These are phyloP conservation scores for Anolis carolinensis DNA, from an alignment of 2,113 vertebrate genomes.

Conservation along the genomic window DNA sequence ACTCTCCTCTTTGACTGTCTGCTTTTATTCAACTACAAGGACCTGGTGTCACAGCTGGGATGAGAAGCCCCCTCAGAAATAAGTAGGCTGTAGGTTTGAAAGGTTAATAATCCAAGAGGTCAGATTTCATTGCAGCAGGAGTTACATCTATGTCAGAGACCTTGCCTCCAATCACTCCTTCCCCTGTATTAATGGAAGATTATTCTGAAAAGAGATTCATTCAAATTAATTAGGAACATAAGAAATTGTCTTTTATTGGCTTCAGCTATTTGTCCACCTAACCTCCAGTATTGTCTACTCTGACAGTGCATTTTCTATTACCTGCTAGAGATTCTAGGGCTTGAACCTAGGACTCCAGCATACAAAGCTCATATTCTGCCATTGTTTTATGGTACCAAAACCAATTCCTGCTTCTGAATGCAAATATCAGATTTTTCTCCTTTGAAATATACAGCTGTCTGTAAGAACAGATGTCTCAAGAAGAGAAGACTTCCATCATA, in stretches of 20 bases:
- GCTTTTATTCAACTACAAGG: background rate
- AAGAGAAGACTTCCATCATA: background rate
- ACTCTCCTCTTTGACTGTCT: background rate
- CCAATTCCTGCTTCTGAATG: background rate
- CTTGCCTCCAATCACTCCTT: background rate
- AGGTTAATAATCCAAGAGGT: background rate
- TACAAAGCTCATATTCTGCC: background rate
- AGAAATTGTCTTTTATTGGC: background rate
- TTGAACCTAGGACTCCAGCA: background rate
- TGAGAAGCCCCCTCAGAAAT: background rate
- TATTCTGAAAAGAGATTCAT: background rate
- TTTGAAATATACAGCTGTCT: background rate
- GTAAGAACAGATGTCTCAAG: background rate
- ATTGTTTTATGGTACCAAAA: background rate
- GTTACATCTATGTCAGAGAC: background rate
- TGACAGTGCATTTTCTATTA: background rate
- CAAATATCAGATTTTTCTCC: background rate
- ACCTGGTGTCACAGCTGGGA: background rate
- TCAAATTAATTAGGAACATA: background rate
- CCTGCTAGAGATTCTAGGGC: background rate
- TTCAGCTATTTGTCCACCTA: background rate
- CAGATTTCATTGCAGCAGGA: background rate
- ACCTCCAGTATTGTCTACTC: background rate
- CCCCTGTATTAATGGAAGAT: background rate
- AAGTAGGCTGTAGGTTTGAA: background rate